These are phyloP conservation scores for Vireo altiloquus DNA, from an alignment of 2,113 vertebrate genomes.

Conservation along the genomic window DNA sequence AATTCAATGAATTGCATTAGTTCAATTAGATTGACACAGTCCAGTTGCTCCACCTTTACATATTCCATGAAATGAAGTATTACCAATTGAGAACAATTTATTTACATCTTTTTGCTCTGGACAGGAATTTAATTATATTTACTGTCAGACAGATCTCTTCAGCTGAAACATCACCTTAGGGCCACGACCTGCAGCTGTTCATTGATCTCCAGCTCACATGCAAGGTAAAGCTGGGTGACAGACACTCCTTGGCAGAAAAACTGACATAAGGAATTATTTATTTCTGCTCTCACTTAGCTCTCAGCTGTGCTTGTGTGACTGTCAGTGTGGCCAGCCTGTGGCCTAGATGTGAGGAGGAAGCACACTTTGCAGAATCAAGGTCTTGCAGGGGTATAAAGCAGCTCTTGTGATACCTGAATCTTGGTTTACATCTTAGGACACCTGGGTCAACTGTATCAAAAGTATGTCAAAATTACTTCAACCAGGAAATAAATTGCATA, in stretches of 20 bases:
- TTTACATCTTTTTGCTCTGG: neutral
- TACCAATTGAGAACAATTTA: neutral
- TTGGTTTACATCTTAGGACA: neutral
- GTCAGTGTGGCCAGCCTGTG: neutral
- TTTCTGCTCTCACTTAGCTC: neutral
- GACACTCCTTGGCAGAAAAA: neutral
- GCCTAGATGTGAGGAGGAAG: neutral
- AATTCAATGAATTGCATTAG: neutral
- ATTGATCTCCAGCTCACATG: neutral
- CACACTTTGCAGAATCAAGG: neutral
- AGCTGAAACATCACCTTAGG: neutral
- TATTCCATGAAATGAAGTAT: neutral
- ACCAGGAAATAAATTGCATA: neutral
- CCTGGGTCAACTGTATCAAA: neutral
- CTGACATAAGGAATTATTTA: neutral
- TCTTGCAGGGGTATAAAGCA: neutral
- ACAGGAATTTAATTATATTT: neutral
- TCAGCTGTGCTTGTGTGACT: neutral
- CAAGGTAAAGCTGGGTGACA: neutral
- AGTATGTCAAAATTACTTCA: neutral
- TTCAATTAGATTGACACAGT: slow-evolving; percentile 2
- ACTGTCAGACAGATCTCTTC: neutral
- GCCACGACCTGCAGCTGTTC: neutral
- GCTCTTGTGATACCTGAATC: neutral
- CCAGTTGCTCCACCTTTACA: neutral